These are phyloP conservation scores for Phortica magna DNA, from an alignment of 2,888 invertebrate species.

Conservation along the genomic window DNA sequence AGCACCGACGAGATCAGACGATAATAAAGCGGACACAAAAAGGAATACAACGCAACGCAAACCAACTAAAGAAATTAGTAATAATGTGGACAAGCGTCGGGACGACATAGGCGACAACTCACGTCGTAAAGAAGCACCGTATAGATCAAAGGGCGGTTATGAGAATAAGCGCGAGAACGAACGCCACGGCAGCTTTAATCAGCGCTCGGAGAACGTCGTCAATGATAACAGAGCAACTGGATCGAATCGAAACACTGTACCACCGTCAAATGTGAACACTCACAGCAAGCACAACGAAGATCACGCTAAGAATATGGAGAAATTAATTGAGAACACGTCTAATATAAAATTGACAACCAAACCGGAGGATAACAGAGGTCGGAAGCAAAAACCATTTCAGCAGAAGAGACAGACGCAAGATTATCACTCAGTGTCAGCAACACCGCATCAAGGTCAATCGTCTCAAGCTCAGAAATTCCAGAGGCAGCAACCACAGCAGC, in stretches of 20 bases:
- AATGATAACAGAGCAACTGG: not conserved
- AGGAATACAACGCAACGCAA: conserved; percentile 47
- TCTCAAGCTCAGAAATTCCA: conserved; percentile 48
- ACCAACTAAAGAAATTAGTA: not conserved
- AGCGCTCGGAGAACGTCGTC: not conserved
- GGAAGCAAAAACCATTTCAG: conserved; percentile 41
- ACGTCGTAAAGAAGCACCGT: not conserved
- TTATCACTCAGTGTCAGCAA: conserved; percentile 54
- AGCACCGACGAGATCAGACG: not conserved
- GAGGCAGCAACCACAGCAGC: conserved; percentile 50
- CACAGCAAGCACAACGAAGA: conserved; percentile 54
- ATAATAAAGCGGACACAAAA: conserved; percentile 35
- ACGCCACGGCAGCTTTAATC: conserved; percentile 4
- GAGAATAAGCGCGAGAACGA: conserved; percentile 22
- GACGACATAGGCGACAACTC: conserved; percentile 41
- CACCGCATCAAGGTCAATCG: conserved; percentile 55
- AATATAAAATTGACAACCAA: conserved; percentile 66
- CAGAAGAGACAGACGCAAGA: conserved; percentile 36
- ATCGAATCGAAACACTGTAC: not conserved
- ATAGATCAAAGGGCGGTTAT: not conserved
- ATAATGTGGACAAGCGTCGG: conserved; percentile 45
- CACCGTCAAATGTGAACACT: conserved; percentile 9
- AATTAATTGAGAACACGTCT: conserved; percentile 64
- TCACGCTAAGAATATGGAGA: conserved; percentile 55
- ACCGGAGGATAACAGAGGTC: conserved; percentile 52